Evolutionary conservation across 2,888 invertebrate genomes (phyloP).

Genomic region (Clivina fossor): DNA sequence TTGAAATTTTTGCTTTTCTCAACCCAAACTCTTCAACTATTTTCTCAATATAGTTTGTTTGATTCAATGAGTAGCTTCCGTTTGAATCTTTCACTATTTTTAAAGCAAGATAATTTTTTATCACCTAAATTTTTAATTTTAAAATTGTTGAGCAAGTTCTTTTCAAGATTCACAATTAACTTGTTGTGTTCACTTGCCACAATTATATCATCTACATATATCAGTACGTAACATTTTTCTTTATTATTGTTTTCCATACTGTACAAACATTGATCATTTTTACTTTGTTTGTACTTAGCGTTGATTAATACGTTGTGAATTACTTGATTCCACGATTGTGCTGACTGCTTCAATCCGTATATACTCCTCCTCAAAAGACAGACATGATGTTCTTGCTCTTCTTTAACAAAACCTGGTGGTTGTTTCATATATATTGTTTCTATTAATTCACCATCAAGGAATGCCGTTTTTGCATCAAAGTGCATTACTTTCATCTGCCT

Average conservation of each 20-base stretch:
- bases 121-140: conserved; percentile 30
- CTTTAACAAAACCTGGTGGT: no score
- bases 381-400: no score
- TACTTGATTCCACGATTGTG: conserved; percentile 26
- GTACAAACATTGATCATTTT: conserved; percentile 37
- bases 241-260: conserved; percentile 6
- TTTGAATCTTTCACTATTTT: conserved; percentile 6
- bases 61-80: conserved; percentile 15
- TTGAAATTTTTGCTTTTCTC: conserved; percentile 25
- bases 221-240: conserved; percentile 11
- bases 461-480: no score
- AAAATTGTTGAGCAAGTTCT: no score
- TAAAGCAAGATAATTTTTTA: conserved; percentile 31
- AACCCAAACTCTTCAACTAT: conserved; percentile 9
- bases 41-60: conserved; percentile 16
- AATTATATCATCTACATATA: conserved; percentile 36
- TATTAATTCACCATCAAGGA: no score
- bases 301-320: conserved; percentile 37
- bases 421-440: no score
- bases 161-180: no score
- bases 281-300: conserved; percentile 33
- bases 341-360: conserved; percentile 32
- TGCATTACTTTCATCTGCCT: no score
- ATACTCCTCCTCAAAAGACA: no score
- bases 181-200: no score